Conservation (phyloP, 2,888 invertebrate genomes). For the Baronia brevicornis region DNA sequence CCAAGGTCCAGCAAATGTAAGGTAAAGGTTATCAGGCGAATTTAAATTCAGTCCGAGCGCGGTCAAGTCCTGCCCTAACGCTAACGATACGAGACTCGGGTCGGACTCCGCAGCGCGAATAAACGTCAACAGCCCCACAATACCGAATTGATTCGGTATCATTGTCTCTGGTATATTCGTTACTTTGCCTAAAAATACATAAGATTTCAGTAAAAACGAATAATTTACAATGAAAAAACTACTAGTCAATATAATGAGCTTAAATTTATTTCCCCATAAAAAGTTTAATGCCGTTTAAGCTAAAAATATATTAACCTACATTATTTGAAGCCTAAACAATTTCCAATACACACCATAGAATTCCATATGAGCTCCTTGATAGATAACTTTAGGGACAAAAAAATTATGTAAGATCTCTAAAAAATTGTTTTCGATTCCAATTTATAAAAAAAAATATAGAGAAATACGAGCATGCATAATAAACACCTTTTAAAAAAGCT, state of each 20-base stretch:
- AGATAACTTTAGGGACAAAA: constrained; percentile 57
- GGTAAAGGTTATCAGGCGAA: constrained; percentile 97
- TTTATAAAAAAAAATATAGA: too few species aligned
- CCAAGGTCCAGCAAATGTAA: constrained; percentile 99
- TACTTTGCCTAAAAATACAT: constrained; percentile 85
- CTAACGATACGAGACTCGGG: constrained; percentile 96
- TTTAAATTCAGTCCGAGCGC: constrained; percentile 98
- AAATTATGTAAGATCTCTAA: constrained; percentile 35
- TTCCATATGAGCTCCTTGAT: constrained; percentile 61
- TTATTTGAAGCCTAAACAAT: constrained; percentile 9
- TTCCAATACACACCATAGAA: constrained; percentile 57
- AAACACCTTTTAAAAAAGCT: too few species aligned
- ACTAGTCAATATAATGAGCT: constrained; percentile 9
- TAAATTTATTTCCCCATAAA: background rate
- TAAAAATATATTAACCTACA: constrained; percentile 8
- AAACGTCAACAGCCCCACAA: constrained; percentile 98
- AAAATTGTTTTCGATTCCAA: too few species aligned
- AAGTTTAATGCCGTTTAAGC: background rate
- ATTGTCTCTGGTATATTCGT: constrained; percentile 99
- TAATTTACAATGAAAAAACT: constrained; percentile 16
- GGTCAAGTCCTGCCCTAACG: constrained; percentile 98
- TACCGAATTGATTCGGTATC: constrained; percentile 99
- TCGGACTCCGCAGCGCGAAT: constrained; percentile 98
- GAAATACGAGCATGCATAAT: constrained; percentile 11
- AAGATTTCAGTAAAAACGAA: constrained; percentile 12